Evolutionary conservation across 1,140 invertebrate genomes (phyloP).

Genomic region (Lucilia cuprina): DNA sequence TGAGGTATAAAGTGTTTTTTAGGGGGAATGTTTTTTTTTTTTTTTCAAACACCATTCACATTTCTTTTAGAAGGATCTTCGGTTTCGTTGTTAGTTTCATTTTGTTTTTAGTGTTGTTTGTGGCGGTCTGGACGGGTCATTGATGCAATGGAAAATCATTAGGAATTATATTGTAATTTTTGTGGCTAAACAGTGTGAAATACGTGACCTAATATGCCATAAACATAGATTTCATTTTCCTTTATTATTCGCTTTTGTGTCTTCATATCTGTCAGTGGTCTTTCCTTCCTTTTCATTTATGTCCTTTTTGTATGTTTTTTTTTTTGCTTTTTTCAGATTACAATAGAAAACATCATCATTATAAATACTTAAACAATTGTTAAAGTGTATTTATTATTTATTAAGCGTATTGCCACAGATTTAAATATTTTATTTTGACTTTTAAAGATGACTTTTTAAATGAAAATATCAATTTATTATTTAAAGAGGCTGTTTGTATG

Average conservation of each 20-base stretch:
- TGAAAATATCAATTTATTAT: too few species aligned
- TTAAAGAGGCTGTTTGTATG: too few species aligned
- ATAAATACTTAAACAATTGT: neutral
- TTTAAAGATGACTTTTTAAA: too few species aligned
- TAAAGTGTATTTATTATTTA: neutral
- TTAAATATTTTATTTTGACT: neutral
- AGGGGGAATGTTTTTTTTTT: too few species aligned
- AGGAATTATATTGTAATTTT: constrained; percentile 20
- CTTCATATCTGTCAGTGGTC: too few species aligned
- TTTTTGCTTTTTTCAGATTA: neutral
- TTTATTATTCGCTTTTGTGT: too few species aligned
- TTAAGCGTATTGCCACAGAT: neutral
- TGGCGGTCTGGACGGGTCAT: neutral
- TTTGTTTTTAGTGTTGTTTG: neutral
- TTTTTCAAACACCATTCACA: neutral
- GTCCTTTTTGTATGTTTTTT: too few species aligned
- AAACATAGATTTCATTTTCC: constrained; percentile 12
- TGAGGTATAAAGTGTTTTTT: too few species aligned
- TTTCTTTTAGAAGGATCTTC: neutral
- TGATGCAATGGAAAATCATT: neutral
- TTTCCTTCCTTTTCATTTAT: neutral
- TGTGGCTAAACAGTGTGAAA: constrained; percentile 30
- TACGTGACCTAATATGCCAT: constrained; percentile 21
- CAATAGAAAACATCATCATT: neutral
- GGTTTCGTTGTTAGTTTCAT: neutral